phyloP scores from a whole-genome alignment of 2,888 invertebrate species.

The Neelides folsomi region DNA sequence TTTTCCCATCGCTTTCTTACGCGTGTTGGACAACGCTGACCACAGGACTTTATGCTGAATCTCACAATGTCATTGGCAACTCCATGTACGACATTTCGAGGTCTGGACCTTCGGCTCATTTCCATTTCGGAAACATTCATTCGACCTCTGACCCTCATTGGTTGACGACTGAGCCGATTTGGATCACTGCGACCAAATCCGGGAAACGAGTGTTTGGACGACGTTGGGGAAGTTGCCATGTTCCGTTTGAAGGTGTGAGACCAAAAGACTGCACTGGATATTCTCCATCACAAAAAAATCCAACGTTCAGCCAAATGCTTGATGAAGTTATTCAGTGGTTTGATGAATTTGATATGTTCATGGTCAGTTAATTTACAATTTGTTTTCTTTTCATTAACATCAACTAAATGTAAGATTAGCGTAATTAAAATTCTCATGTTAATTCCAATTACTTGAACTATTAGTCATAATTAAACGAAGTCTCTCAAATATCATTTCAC shows the following conservation, averaged over 20 bases:
- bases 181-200: conserved; percentile 35
- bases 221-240: conserved; percentile 34
- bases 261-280: conserved; percentile 30
- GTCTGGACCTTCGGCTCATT: background rate
- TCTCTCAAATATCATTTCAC: conserved; percentile 2
- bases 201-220: conserved; percentile 30
- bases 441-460: too few species aligned
- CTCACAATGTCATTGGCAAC: conserved; percentile 38
- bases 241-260: conserved; percentile 32
- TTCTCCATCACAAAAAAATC: conserved; percentile 20
- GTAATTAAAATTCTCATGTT: too few species aligned
- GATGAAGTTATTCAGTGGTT: conserved; percentile 29
- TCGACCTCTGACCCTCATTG: conserved; percentile 18
- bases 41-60: conserved; percentile 36
- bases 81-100: conserved; percentile 35
- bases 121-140: too few species aligned
- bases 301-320: conserved; percentile 30
- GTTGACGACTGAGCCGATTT: conserved; percentile 35
- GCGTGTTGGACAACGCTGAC: conserved; percentile 35
- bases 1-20: conserved; percentile 34
- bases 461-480: too few species aligned
- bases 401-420: too few species aligned
- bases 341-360: conserved; percentile 33
- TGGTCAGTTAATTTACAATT: conserved; percentile 32
- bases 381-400: too few species aligned